Conservation (phyloP, 2,888 invertebrate genomes). For the Drosophila meridionalis region DNA sequence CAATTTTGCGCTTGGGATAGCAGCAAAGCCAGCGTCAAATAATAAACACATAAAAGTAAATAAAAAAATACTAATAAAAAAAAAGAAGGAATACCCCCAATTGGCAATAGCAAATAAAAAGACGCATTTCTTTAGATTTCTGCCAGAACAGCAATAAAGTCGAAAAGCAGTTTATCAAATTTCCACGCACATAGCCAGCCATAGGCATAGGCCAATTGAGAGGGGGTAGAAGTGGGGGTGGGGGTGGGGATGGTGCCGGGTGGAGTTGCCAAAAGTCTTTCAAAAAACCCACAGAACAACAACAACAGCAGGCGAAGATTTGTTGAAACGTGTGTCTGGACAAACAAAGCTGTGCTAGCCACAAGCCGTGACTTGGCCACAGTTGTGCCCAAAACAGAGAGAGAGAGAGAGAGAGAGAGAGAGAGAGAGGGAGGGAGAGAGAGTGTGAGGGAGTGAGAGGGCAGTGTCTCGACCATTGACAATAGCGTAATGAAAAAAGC, state of each 20-base stretch:
- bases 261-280: constrained; percentile 2
- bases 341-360: constrained; percentile 40
- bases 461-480: constrained; percentile 23
- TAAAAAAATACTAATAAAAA: constrained; percentile 74
- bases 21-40: constrained; percentile 67
- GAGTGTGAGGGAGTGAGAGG: not conserved
- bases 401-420: not conserved
- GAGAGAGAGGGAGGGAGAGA: not conserved
- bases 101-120: constrained; percentile 67
- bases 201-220: not conserved
- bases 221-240: too few species aligned
- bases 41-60: constrained; percentile 81
- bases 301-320: constrained; percentile 20
- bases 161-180: constrained; percentile 81
- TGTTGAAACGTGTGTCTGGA: constrained; percentile 57
- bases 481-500: constrained; percentile 72
- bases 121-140: constrained; percentile 44
- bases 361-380: constrained; percentile 19
- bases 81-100: constrained; percentile 28
- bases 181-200: constrained; percentile 57
- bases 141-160: constrained; percentile 79
- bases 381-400: not conserved
- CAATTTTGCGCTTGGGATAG: constrained; percentile 70
- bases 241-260: not conserved
- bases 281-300: constrained; percentile 8